These are phyloP conservation scores for Marronus borbonicus DNA, from an alignment of 2,888 invertebrate species.

Conservation along the genomic window DNA sequence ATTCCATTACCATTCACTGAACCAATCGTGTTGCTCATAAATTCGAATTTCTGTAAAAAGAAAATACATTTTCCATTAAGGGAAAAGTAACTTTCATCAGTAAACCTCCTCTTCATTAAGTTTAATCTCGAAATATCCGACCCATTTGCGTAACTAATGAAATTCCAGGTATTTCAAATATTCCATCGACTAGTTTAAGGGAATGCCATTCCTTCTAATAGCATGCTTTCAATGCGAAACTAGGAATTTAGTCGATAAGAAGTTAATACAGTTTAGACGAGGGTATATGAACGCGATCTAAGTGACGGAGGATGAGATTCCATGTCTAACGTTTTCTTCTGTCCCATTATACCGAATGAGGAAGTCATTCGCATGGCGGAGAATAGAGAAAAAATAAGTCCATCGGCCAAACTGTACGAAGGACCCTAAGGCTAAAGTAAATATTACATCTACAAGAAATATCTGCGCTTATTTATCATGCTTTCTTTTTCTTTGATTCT, in stretches of 20 bases:
- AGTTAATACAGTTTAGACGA: not conserved
- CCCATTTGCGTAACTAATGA: constrained; percentile 8
- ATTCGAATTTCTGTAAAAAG: too few relatives aligned
- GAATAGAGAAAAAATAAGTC: not conserved
- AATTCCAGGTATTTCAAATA: constrained; percentile 5
- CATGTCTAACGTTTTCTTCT: not conserved
- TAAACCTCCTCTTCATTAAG: not conserved
- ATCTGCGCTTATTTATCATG: constrained; percentile 5
- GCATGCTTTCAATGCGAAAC: constrained; percentile 3
- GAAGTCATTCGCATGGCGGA: not conserved
- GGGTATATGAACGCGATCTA: not conserved
- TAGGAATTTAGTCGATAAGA: constrained; percentile 2
- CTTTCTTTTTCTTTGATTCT: constrained; percentile 8
- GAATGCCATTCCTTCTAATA: constrained; percentile 11
- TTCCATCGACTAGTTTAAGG: not conserved
- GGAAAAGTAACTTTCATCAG: not conserved
- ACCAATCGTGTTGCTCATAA: too few relatives aligned
- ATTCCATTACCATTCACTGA: too few relatives aligned
- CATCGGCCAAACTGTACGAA: not conserved
- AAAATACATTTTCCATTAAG: too few relatives aligned
- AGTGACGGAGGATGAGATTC: not conserved
- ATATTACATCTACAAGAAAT: constrained; percentile 4
- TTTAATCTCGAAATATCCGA: not conserved
- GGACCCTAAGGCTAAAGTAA: not conserved
- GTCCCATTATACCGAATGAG: too few relatives aligned